Base-by-base conservation (phyloP, 2,888 invertebrate species). In the Caenorhabditis panamensis region DNA sequence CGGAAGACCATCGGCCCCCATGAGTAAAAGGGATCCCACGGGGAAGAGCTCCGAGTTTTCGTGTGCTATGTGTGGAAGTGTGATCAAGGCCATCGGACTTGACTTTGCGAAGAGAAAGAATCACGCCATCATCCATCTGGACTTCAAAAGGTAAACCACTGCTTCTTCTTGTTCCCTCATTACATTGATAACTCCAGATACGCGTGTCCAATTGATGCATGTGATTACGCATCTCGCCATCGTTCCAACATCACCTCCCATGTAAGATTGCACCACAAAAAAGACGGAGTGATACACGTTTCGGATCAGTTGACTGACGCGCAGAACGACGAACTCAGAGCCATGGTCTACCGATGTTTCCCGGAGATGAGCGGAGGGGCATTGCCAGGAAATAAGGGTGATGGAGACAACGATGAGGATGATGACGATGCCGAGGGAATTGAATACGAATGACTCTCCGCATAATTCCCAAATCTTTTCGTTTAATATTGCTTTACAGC, bases 121-220 rank as follows among this genome's bases (percentile, higher is more conserved):
- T 20, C 79, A 79, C 41, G 79, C 79, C 16, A 72, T 79, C 6
- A 62, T 71, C 24, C 79, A 79, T 26, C 67, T 71, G 0, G n/a
- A 20, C 28, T 37, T 79, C 9, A 47, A 51, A 24, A 72, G 67
- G 79, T 77, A 31, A 18, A 20, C 1, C 24, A 6, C 6, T 24
- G 5, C 51, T 20, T 22, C 16, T 37, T 9, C 18, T 16, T n/a
- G 0, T 16, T 9, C 5, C 20, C 4, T 20, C n/a, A 49, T 53
- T 71, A n/a, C n/a, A 31, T 6, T 31, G 4, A 31, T 9, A 9
- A 31, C 9, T 66, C 16, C 66, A 79, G 78, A 61, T 79, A 61
- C 36, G 20, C 47, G 1, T 79, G 79, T 18, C 66, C 72, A 3
- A 16, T 54, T 11, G 22, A 41, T 0, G 37, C 16, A 2, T 79